Conservation (phyloP, 2,888 invertebrate genomes). For the Trissolcus brochymenae region DNA sequence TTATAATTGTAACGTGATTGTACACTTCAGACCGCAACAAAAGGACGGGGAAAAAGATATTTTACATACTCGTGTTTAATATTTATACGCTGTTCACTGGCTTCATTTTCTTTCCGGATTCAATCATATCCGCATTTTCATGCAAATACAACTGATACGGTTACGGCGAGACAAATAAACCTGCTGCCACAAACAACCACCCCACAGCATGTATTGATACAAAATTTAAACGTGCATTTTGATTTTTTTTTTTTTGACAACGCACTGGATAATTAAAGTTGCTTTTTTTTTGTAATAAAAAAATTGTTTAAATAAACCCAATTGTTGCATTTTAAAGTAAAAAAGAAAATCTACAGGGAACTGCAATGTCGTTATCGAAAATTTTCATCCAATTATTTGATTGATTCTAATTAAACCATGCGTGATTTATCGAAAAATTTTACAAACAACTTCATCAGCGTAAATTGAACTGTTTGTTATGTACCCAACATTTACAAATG, state of each 20-base stretch:
- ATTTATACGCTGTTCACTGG: slow-evolving; percentile 45
- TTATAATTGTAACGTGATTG: slow-evolving; percentile 6
- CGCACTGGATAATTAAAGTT: slow-evolving; percentile 19
- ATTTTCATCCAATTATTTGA: no score
- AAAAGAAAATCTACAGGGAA: no score
- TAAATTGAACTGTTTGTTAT: slow-evolving; percentile 10
- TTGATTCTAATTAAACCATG: background rate
- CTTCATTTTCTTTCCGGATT: slow-evolving; percentile 55
- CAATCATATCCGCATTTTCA: slow-evolving; percentile 57
- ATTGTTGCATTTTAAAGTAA: no score
- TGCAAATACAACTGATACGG: slow-evolving; percentile 53
- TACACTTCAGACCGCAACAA: slow-evolving; percentile 14
- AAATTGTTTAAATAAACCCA: no score
- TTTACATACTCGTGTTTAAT: slow-evolving; percentile 43
- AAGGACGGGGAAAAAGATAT: slow-evolving; percentile 20
- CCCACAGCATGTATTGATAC: slow-evolving; percentile 17
- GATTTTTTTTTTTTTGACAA: slow-evolving; percentile 17
- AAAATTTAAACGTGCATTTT: slow-evolving; percentile 38
- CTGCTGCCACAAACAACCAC: slow-evolving; percentile 15
- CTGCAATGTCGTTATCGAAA: no score
- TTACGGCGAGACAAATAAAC: slow-evolving; percentile 53
- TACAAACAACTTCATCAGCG: slow-evolving; percentile 24
- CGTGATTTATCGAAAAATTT: slow-evolving; percentile 18
- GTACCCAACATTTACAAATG: slow-evolving; percentile 19
- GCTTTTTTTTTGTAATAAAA: no score